A percentile compares a stretch with the other conserved stretches of the same genome.
Conservation (phyloP, 2,113 vertebrate species). For the Helogale parvula region DNA sequence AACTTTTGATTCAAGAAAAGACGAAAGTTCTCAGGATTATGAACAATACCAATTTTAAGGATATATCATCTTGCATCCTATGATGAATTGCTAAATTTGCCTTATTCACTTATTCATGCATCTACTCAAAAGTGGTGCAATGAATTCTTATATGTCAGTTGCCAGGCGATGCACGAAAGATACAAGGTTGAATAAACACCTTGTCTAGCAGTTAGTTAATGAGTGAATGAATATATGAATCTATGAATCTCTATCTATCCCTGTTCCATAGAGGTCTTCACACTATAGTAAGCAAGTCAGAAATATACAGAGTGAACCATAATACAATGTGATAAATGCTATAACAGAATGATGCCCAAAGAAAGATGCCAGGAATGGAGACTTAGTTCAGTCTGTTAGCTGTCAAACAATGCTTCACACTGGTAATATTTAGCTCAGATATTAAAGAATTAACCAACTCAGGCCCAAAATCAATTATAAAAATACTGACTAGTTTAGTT, state of each 20-base stretch:
- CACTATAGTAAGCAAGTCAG: background rate
- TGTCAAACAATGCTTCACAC: background rate
- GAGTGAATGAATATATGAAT: slow-evolving; percentile 43
- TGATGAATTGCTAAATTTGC: slow-evolving; percentile 39
- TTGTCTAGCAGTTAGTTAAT: slow-evolving; percentile 26
- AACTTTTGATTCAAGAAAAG: background rate
- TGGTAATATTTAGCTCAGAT: background rate
- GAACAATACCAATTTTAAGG: slow-evolving; percentile 20
- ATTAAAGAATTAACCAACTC: slow-evolving; percentile 26
- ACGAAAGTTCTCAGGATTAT: background rate
- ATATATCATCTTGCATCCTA: background rate
- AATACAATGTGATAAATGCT: background rate
- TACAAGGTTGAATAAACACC: slow-evolving; percentile 30
- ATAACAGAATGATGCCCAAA: background rate
- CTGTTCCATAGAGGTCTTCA: background rate
- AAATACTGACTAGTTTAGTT: slow-evolving; percentile 35
- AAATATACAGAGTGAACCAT: slow-evolving; percentile 12
- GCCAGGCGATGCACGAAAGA: background rate
- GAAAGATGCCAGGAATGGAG: background rate
- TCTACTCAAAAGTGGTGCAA: background rate
- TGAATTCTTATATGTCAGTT: slow-evolving; percentile 45
- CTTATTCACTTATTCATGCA: slow-evolving; percentile 51
- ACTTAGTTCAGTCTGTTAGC: background rate
- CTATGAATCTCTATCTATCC: slow-evolving; percentile 38
- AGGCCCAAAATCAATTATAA: background rate